Base-by-base conservation (phyloP, 1,140 invertebrate species). In the Rhopalosiphum padi region DNA sequence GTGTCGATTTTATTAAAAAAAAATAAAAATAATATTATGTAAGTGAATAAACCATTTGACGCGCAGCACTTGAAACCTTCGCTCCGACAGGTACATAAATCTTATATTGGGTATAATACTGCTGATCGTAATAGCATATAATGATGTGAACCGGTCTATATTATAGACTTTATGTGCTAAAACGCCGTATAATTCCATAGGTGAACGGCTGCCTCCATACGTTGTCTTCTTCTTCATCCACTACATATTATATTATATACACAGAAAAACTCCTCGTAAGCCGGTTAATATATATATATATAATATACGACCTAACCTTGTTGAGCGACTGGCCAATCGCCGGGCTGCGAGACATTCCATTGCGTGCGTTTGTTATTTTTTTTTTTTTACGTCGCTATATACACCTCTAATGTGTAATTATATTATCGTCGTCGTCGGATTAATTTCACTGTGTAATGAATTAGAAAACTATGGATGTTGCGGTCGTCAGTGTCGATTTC, bases 401-500 rank as follows among this genome's bases (percentile, higher is more conserved):
- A 77, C 35, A 85, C 35, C 23, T 41, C 83, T 41, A 85, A 85
- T 23, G 83, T 55, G 35, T 90, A 60, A 90, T 90, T n/a, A 90
- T 90, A 90, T 88, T 88, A 88, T 88, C 43, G 43, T 87, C 43
- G 37, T 77, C 43, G 43, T 82, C 43, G 90, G 91, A 92, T 92
- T 85, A 30, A 92, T 92, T 92, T 92, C 91, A 85, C 43, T 53
- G 91, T 82, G 77, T 92, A 92, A 92, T 92, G 91, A 92, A 92
- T 92, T 53, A 85, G 91, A 92, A 92, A 92, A 92, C 91, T 41
- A 41, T 92, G 77, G n/a, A 85, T 48, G 91, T 83, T 53, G 91
- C 48, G 91, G 91, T 92, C 68, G 77, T 85, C 68, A 92, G 91
- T 92, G 91, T 92, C 68, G 91, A 83, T 92, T 92, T 92, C 91